phyloP scores from a whole-genome alignment of 64 coral and sea anemone species.

The Montipora efflorescens region DNA sequence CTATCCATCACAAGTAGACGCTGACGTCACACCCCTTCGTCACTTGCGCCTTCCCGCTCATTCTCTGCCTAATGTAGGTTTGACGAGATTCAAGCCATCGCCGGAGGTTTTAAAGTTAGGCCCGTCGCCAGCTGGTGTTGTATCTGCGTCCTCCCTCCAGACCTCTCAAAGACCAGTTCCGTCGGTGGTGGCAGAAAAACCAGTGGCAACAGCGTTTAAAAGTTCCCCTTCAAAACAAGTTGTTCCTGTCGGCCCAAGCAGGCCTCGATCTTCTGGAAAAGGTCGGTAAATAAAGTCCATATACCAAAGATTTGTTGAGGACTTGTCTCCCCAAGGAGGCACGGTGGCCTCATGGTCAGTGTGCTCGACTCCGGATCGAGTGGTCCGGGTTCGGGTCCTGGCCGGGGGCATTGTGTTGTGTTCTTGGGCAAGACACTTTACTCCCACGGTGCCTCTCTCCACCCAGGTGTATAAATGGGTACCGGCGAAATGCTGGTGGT shows the following conservation, averaged over 20 bases:
- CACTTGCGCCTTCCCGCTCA: background rate
- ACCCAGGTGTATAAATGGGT: too few species aligned
- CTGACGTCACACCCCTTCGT: background rate
- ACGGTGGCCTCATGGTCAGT: too few species aligned
- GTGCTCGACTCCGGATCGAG: too few species aligned
- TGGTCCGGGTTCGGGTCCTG: too few species aligned
- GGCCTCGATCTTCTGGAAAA: background rate
- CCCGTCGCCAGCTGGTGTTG: background rate
- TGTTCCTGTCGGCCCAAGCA: constrained; percentile 18
- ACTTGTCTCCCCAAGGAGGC: too few species aligned
- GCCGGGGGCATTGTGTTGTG: too few species aligned
- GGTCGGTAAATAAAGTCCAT: background rate
- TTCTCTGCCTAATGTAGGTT: constrained; percentile 15
- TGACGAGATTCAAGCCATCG: constrained; percentile 44
- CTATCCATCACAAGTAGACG: background rate
- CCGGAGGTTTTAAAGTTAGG: constrained; percentile 16
- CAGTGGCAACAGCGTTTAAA: background rate
- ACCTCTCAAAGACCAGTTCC: background rate
- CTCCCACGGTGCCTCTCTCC: too few species aligned
- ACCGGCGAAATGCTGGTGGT: too few species aligned
- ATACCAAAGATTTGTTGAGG: too few species aligned
- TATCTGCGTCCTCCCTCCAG: background rate
- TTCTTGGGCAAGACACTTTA: too few species aligned
- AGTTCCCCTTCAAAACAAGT: background rate
- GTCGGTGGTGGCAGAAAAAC: background rate